Evolutionary conservation across 2,888 invertebrate species (phyloP).

Genomic region (Drosophila mimetica): DNA sequence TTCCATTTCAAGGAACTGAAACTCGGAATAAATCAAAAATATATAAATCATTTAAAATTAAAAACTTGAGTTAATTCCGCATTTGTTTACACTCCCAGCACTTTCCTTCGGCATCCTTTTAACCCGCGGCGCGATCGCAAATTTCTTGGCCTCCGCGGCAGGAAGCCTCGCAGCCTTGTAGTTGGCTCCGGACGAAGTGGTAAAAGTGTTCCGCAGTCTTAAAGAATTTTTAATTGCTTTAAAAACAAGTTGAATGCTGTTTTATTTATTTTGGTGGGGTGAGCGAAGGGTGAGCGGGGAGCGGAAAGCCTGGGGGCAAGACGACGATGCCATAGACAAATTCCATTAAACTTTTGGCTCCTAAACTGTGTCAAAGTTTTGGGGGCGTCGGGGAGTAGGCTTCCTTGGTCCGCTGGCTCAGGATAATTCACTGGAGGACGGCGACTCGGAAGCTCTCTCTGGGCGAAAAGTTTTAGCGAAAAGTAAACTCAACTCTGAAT

Average conservation of each 20-base stretch:
- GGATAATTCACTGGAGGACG: slow-evolving; percentile 73
- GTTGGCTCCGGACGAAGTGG: slow-evolving; percentile 30
- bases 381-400: slow-evolving; percentile 42
- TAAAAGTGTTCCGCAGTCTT: slow-evolving; percentile 52
- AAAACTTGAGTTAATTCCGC: slow-evolving; percentile 60
- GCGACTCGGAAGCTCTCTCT: slow-evolving; percentile 53
- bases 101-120: not conserved
- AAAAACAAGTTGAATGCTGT: slow-evolving; percentile 80
- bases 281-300: slow-evolving; percentile 8
- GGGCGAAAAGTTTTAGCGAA: slow-evolving; percentile 68
- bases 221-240: slow-evolving; percentile 80
- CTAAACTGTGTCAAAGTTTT: slow-evolving; percentile 79
- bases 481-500: slow-evolving; percentile 78
- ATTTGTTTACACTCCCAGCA: slow-evolving; percentile 55
- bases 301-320: slow-evolving; percentile 44
- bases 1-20: not conserved
- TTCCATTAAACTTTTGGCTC: slow-evolving; percentile 80
- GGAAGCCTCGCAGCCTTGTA: slow-evolving; percentile 31
- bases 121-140: slow-evolving; percentile 11
- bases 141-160: slow-evolving; percentile 27
- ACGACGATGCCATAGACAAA: slow-evolving; percentile 75
- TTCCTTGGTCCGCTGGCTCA: slow-evolving; percentile 73
- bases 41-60: slow-evolving; percentile 61
- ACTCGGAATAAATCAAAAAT: not conserved
- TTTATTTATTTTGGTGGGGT: slow-evolving; percentile 76